These are phyloP conservation scores for Dysmachus trigonus DNA, from an alignment of 2,888 invertebrate genomes.

Conservation along the genomic window DNA sequence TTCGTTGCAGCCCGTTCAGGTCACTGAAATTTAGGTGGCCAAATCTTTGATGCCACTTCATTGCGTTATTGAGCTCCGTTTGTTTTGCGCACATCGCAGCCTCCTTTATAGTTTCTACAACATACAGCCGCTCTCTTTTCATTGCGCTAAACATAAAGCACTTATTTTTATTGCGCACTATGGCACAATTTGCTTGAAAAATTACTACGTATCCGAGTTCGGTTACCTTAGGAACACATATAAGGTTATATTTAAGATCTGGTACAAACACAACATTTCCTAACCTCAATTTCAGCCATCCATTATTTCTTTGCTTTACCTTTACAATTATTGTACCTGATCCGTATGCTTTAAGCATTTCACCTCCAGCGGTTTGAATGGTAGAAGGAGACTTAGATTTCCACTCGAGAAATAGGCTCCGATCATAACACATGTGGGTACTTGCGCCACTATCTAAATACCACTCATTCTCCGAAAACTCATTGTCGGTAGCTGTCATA, in stretches of 20 bases:
- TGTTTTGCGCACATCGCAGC: neutral
- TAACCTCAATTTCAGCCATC: too few relatives aligned
- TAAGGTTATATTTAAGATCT: neutral
- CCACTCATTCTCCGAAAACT: too few relatives aligned
- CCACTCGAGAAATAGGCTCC: too few relatives aligned
- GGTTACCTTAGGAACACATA: neutral
- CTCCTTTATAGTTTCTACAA: neutral
- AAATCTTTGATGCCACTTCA: conserved; percentile 27
- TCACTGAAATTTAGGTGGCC: conserved; percentile 51
- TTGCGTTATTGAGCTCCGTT: neutral
- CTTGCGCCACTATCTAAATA: too few relatives aligned
- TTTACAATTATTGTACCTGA: too few relatives aligned
- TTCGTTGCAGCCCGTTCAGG: conserved; percentile 40
- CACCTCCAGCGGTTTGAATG: too few relatives aligned
- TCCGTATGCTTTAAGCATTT: too few relatives aligned
- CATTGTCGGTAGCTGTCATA: too few relatives aligned
- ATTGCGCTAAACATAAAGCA: conserved; percentile 8
- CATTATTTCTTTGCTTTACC: too few relatives aligned
- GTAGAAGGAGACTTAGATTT: too few relatives aligned
- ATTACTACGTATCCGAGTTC: neutral
- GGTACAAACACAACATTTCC: neutral
- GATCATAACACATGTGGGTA: too few relatives aligned
- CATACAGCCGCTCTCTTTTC: neutral
- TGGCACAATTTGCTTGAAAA: neutral
- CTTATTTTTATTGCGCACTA: neutral